Conservation (phyloP, 2,113 vertebrate species). For the Crotophaga sulcirostris region DNA sequence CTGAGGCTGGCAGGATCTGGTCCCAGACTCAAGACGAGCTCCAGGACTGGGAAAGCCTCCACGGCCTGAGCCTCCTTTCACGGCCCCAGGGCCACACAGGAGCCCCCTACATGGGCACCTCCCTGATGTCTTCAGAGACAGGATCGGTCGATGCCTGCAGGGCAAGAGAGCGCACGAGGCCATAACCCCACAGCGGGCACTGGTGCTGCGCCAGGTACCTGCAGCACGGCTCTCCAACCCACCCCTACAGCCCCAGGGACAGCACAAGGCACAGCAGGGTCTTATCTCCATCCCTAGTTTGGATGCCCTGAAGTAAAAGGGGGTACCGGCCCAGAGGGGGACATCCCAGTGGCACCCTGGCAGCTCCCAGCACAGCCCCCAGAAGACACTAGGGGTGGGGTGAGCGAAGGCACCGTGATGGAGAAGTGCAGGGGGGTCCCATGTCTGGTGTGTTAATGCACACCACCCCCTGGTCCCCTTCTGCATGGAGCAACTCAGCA, state of each 20-base stretch:
- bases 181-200: fast-evolving
- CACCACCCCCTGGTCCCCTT: not conserved
- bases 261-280: not conserved
- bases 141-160: not conserved
- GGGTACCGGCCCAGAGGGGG: not conserved
- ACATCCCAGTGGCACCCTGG: fast-evolving
- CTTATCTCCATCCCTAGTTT: not conserved
- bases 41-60: not conserved
- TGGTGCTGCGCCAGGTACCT: not conserved
- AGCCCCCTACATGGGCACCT: not conserved
- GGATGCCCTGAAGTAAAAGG: not conserved
- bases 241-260: fast-evolving
- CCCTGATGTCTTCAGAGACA: slow-evolving; percentile 23
- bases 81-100: not conserved
- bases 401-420: fast-evolving
- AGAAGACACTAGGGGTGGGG: not conserved
- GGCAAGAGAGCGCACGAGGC: fast-evolving
- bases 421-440: not conserved
- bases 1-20: not conserved
- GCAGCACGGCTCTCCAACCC: fast-evolving
- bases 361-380: not conserved
- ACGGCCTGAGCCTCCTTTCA: not conserved
- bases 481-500: not conserved
- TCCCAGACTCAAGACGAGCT: not conserved
- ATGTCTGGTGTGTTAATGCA: not conserved